Percentiles rank a stretch among this genome's conserved stretches.
Conservation (phyloP, 2,797 vertebrate species). For the Lagorchestes hirsutus region DNA sequence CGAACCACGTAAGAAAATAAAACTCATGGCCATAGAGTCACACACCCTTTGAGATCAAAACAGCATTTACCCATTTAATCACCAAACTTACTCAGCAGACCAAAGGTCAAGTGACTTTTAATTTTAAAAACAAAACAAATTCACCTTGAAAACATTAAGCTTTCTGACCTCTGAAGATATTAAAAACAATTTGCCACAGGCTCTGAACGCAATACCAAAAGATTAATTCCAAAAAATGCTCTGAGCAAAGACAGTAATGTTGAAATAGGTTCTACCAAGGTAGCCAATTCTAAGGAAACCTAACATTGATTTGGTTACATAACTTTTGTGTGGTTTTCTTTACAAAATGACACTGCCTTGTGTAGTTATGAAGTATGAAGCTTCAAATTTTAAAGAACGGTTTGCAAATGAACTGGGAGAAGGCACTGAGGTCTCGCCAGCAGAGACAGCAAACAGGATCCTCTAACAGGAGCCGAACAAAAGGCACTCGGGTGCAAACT, state of each 20-base stretch:
- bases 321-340: not conserved
- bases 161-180: constrained; percentile 16
- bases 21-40: not conserved
- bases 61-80: not conserved
- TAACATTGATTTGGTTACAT: not conserved
- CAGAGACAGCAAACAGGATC: constrained; percentile 12
- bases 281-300: not conserved
- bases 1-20: constrained; percentile 26
- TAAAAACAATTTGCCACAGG: constrained; percentile 13
- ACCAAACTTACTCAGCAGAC: not conserved
- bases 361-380: not conserved
- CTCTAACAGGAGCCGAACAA: not conserved
- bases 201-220: not conserved
- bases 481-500: no score
- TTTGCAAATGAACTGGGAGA: constrained; percentile 7
- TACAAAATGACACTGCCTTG: not conserved
- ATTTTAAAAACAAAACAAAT: constrained; percentile 12
- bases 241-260: not conserved
- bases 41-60: not conserved
- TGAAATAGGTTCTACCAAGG: not conserved
- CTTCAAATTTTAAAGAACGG: constrained; percentile 35
- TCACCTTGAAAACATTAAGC: constrained; percentile 53
- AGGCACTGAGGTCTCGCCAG: constrained; percentile 20
- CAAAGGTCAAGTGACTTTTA: constrained; percentile 2
- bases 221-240: not conserved